Conservation (phyloP, 2,888 invertebrate genomes). For the Caenorhabditis imperialis region DNA sequence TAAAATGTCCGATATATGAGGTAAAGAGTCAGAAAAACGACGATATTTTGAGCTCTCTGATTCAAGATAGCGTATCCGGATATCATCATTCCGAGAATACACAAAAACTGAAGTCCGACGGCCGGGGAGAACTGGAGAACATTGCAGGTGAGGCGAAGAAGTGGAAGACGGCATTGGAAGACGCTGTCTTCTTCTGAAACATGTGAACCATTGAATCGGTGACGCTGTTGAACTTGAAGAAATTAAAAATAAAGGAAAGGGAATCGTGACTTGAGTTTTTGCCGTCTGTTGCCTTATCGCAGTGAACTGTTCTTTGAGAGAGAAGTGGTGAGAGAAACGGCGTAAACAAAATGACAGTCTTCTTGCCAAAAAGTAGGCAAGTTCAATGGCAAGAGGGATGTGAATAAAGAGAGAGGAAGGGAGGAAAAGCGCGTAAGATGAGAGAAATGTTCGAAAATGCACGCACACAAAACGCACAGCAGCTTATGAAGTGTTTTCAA, state of each 20-base stretch:
- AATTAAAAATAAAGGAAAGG: background rate
- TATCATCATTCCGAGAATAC: conserved; percentile 83
- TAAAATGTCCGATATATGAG: conserved; percentile 85
- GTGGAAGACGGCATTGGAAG: conserved; percentile 40
- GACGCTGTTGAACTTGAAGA: no score
- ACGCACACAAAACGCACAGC: conserved; percentile 28
- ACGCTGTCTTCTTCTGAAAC: conserved; percentile 49
- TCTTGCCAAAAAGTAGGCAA: conserved; percentile 12
- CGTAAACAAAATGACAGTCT: conserved; percentile 1
- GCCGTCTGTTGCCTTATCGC: background rate
- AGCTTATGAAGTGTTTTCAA: no score
- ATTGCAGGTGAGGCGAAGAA: conserved; percentile 35
- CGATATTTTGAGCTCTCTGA: conserved; percentile 80
- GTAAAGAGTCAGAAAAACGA: conserved; percentile 84
- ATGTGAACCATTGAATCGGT: no score
- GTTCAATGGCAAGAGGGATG: conserved; percentile 24
- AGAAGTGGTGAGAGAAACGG: background rate
- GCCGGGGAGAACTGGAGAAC: conserved; percentile 35
- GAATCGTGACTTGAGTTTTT: conserved; percentile 6
- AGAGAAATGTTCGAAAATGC: conserved; percentile 45
- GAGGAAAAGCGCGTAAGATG: conserved; percentile 3
- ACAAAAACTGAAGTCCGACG: conserved; percentile 82
- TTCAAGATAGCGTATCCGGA: conserved; percentile 83
- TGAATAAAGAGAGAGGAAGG: conserved; percentile 27
- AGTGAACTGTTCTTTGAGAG: conserved; percentile 33